A percentile compares a stretch with the other conserved stretches of the same genome.
phyloP scores from a whole-genome alignment of 1,140 invertebrate species.

The Aphis gossypii region DNA sequence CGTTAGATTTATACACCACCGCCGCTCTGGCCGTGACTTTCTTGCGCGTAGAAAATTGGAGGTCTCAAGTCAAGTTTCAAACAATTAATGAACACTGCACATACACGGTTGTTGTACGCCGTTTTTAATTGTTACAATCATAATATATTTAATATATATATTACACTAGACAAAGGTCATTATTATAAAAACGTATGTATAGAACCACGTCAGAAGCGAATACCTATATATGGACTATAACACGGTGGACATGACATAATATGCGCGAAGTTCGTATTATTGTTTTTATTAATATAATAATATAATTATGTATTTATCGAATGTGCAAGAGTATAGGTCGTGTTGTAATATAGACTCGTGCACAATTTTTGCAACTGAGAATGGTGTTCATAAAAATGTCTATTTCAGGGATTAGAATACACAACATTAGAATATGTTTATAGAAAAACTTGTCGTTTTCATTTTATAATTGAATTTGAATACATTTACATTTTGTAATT shows the following conservation, averaged over 20 bases:
- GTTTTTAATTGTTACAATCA: background rate
- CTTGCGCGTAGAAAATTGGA: background rate
- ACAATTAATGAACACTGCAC: background rate
- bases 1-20: background rate
- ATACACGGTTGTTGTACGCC: background rate
- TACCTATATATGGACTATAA: too few relatives aligned
- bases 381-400: background rate
- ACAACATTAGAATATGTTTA: background rate
- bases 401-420: background rate
- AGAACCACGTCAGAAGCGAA: too few relatives aligned
- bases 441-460: background rate
- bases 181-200: background rate
- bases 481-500: too few relatives aligned
- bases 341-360: background rate
- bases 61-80: background rate
- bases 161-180: too few relatives aligned
- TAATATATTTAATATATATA: too few relatives aligned
- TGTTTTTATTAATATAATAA: background rate
- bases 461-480: too few relatives aligned
- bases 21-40: background rate
- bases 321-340: too few relatives aligned
- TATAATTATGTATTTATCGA: too few relatives aligned
- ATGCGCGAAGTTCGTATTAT: too few relatives aligned
- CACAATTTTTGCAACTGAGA: background rate
- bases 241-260: too few relatives aligned